Conservation (phyloP, 2,113 vertebrate species). For the Toxotes chatareus region DNA sequence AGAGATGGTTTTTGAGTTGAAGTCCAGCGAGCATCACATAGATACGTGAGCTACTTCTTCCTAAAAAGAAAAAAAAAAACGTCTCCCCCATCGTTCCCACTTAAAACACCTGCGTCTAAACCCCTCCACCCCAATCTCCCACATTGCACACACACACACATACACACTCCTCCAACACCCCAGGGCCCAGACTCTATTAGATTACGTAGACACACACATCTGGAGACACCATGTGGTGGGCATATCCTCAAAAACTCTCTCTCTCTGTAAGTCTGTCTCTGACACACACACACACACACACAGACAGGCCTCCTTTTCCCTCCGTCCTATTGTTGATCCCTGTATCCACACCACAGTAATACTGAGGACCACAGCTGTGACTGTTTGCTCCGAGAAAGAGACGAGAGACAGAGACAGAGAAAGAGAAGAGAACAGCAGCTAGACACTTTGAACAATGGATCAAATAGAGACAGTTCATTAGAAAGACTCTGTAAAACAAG, state of each 20-base stretch:
- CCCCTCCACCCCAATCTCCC: conserved; percentile 14
- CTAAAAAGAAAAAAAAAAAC: too few species aligned
- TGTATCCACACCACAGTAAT: conserved; percentile 38
- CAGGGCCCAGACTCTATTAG: conserved; percentile 45
- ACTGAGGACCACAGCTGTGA: conserved; percentile 73
- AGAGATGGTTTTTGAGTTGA: not conserved
- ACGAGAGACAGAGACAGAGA: conserved; percentile 58
- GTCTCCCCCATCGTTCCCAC: conserved; percentile 5
- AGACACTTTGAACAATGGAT: conserved; percentile 73
- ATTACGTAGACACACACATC: conserved; percentile 60
- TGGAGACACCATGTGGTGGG: conserved; percentile 65
- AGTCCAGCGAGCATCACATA: not conserved
- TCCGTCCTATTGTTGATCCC: conserved; percentile 30
- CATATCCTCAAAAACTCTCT: conserved; percentile 46
- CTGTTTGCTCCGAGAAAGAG: conserved; percentile 85
- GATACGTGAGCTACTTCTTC: not conserved
- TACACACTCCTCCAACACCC: conserved; percentile 20
- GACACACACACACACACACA: conserved; percentile 23
- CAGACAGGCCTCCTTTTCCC: conserved; percentile 21
- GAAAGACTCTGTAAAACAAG: conserved; percentile 91
- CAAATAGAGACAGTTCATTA: conserved; percentile 92
- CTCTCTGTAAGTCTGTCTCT: conserved; percentile 24
- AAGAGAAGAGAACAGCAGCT: conserved; percentile 77
- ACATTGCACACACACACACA: conserved; percentile 14
- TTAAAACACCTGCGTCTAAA: conserved; percentile 49